phyloP scores from a whole-genome alignment of 2,113 vertebrate species.

The Psephotus haematonotus region DNA sequence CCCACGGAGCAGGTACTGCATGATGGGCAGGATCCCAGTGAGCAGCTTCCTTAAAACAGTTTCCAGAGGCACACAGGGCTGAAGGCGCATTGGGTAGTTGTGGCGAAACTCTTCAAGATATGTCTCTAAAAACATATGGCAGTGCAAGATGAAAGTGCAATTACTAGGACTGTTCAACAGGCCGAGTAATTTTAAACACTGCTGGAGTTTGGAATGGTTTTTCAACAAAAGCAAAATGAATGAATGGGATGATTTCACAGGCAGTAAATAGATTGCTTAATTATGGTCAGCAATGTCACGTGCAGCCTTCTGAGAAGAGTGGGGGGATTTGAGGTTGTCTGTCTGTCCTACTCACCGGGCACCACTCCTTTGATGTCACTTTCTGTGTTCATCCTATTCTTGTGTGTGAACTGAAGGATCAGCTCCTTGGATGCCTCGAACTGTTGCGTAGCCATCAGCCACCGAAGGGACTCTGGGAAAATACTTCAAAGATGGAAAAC shows the following conservation, averaged over 20 bases:
- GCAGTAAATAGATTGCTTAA: not conserved
- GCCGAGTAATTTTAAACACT: not conserved
- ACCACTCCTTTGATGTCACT: constrained; percentile 87
- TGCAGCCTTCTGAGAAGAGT: not conserved
- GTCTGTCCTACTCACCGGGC: constrained; percentile 77
- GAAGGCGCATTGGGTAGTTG: not conserved
- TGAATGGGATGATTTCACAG: not conserved
- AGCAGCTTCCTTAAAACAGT: not conserved
- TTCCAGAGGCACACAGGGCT: not conserved
- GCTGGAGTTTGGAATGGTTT: not conserved
- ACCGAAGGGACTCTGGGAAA: constrained; percentile 95
- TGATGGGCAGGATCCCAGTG: not conserved
- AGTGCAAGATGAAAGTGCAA: not conserved
- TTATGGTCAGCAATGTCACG: not conserved
- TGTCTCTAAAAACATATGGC: not conserved
- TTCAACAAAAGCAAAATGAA: not conserved
- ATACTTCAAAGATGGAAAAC: constrained; percentile 78
- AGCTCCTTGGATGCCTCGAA: constrained; percentile 88
- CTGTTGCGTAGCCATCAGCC: constrained; percentile 96
- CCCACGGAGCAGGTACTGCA: not conserved
- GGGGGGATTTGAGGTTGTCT: too few relatives aligned
- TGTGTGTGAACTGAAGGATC: constrained; percentile 86
- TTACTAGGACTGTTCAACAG: not conserved
- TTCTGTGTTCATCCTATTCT: constrained; percentile 83
- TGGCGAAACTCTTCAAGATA: not conserved